phyloP scores from a whole-genome alignment of 2,113 vertebrate species.

The Thomomys bottae region DNA sequence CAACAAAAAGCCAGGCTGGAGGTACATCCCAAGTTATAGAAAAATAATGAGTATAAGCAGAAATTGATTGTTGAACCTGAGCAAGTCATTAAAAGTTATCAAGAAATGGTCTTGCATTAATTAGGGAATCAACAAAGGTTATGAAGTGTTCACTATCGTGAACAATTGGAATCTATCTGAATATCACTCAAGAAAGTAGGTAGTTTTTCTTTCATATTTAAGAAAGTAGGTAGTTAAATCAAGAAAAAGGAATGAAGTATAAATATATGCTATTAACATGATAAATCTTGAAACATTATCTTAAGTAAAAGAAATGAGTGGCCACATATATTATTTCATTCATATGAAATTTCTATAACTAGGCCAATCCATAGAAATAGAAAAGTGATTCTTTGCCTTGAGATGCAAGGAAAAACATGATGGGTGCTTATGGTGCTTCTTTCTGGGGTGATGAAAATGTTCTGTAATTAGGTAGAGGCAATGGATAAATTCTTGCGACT shows the following conservation, averaged over 20 bases:
- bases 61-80: background rate
- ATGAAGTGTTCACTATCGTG: background rate
- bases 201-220: background rate
- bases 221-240: background rate
- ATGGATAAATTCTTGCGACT: background rate
- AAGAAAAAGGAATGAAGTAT: background rate
- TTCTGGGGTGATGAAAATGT: background rate
- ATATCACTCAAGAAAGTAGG: background rate
- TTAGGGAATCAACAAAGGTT: background rate
- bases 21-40: too few species aligned
- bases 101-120: background rate
- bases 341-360: background rate
- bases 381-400: background rate
- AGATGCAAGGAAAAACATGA: background rate
- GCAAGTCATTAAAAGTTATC: background rate
- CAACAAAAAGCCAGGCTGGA: too few species aligned
- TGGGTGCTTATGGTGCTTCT: background rate
- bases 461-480: background rate
- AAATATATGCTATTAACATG: background rate
- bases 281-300: background rate
- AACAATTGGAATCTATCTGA: background rate
- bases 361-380: background rate
- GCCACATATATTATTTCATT: background rate
- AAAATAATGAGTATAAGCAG: background rate
- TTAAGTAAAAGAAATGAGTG: background rate